Evolutionary conservation across 30 jellyfish, hydroid and myxozoan genomes (phyloP).

Genomic region (Aurelia sp.): DNA sequence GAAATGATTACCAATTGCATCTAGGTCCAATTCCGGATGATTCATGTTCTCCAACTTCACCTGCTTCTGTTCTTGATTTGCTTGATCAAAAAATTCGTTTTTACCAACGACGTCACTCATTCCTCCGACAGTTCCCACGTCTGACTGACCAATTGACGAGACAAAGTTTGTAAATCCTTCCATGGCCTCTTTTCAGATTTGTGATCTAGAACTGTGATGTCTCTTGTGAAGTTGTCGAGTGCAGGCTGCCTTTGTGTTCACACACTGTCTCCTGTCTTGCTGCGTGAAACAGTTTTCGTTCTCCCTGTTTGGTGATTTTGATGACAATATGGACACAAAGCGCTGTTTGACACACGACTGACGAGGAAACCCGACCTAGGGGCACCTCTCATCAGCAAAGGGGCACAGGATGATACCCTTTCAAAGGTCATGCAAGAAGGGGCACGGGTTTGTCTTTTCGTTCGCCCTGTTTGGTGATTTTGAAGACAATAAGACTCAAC

Average conservation of each 20-base stretch:
- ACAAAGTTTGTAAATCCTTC: slow-evolving; percentile 48
- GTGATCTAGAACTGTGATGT: slow-evolving; percentile 1
- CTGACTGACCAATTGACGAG: slow-evolving; percentile 41
- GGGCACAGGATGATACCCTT: neutral
- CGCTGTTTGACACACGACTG: slow-evolving; percentile 5
- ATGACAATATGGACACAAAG: slow-evolving; percentile 9
- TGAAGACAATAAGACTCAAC: neutral
- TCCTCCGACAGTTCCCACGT: slow-evolving; percentile 3
- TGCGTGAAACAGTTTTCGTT: slow-evolving; percentile 43
- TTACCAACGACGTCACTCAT: slow-evolving; percentile 10
- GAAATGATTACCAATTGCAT: slow-evolving; percentile 41
- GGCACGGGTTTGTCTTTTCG: neutral
- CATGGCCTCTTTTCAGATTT: slow-evolving; percentile 57
- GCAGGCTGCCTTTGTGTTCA: slow-evolving; percentile 57
- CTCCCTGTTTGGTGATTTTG: slow-evolving; percentile 1
- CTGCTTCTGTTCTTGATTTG: slow-evolving; percentile 1
- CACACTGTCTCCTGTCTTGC: slow-evolving; percentile 56
- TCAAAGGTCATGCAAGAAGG: slow-evolving; percentile 15
- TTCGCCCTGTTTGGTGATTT: neutral
- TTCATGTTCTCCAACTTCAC: neutral
- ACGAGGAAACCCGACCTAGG: neutral
- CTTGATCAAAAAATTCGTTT: slow-evolving; percentile 26
- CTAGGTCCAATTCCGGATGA: slow-evolving; percentile 39
- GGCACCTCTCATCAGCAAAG: neutral
- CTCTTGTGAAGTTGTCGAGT: slow-evolving; percentile 38